Conservation (phyloP, 2,888 invertebrate species). For the Lasius fuliginosus region DNA sequence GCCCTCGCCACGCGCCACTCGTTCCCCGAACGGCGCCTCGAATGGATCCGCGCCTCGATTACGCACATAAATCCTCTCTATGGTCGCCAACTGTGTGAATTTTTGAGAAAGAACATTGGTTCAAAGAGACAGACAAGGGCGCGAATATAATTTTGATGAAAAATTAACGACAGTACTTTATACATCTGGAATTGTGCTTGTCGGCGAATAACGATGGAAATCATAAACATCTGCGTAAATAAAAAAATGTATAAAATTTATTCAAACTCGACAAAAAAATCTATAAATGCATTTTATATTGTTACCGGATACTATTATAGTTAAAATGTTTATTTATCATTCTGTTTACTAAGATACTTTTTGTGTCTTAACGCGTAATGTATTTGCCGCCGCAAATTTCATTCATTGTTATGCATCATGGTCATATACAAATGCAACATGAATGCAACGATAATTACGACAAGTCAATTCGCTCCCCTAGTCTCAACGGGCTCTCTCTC, state of each 20-base stretch:
- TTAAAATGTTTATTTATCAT: background rate
- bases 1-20: slow-evolving; percentile 79
- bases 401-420: slow-evolving; percentile 26
- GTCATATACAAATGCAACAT: background rate
- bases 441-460: slow-evolving; percentile 43
- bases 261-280: background rate
- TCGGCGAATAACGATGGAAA: background rate
- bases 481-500: slow-evolving; percentile 4
- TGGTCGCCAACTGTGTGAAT: slow-evolving; percentile 5
- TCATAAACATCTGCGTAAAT: background rate
- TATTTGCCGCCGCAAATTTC: slow-evolving; percentile 38
- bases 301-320: background rate
- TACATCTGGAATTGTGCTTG: background rate
- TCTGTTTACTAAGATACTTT: background rate
- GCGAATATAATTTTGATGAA: background rate
- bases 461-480: slow-evolving; percentile 40
- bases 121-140: too few relatives aligned
- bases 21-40: slow-evolving; percentile 38
- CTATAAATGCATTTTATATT: background rate
- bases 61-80: slow-evolving; percentile 20
- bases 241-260: background rate
- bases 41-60: slow-evolving; percentile 28
- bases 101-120: background rate
- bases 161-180: background rate
- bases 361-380: background rate